These are phyloP conservation scores for Holotrichia oblita DNA, from an alignment of 1,140 invertebrate species.

Conservation along the genomic window DNA sequence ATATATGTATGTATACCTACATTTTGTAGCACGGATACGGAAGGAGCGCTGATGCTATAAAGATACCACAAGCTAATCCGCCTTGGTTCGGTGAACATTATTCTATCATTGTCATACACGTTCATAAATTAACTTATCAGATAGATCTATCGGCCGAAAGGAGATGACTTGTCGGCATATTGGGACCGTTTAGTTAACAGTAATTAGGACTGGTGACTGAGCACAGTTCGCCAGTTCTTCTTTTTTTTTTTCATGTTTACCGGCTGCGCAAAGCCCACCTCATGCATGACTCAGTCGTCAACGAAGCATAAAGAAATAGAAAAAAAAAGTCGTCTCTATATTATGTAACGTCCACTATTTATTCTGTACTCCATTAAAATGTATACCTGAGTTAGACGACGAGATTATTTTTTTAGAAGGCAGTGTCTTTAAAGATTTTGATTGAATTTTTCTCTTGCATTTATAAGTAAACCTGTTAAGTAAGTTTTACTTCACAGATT, in stretches of 20 bases:
- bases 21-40: background rate
- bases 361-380: background rate
- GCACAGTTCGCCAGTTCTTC: conserved; percentile 6
- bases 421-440: too few relatives aligned
- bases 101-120: conserved; percentile 35
- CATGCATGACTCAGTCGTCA: background rate
- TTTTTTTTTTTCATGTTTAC: conserved; percentile 13
- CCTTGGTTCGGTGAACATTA: conserved; percentile 2
- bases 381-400: background rate
- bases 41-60: background rate
- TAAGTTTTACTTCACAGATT: too few relatives aligned
- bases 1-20: too few relatives aligned
- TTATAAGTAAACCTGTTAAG: too few relatives aligned
- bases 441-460: too few relatives aligned
- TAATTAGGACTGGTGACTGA: conserved; percentile 23
- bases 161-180: conserved; percentile 36
- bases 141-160: conserved; percentile 9
- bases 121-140: conserved; percentile 36
- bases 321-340: background rate
- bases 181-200: conserved; percentile 32
- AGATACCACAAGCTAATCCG: conserved; percentile 22
- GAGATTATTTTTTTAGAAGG: background rate
- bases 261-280: background rate
- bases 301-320: background rate
- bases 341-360: background rate